A percentile compares a stretch with the other conserved stretches of the same genome.
phyloP scores from a whole-genome alignment of 2,113 vertebrate genomes.

The Engraulis encrasicolus region DNA sequence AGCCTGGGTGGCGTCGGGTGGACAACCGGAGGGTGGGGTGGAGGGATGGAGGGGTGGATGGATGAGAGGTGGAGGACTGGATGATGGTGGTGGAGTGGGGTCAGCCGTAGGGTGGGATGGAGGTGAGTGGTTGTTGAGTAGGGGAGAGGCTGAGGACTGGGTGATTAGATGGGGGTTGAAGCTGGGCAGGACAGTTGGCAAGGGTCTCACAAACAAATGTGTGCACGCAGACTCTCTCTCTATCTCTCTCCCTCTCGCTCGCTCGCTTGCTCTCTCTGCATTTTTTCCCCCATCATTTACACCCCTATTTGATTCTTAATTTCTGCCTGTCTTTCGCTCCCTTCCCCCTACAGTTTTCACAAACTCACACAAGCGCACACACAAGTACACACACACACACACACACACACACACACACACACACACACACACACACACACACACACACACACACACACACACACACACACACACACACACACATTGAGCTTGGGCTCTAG shows the following conservation, averaged over 20 bases:
- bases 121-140: too few species aligned
- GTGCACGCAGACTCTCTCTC: not conserved
- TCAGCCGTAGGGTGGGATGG: constrained; percentile 5
- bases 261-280: not conserved
- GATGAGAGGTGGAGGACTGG: too few species aligned
- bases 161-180: not conserved
- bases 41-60: constrained; percentile 23
- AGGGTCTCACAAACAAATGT: constrained; percentile 2
- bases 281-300: too few species aligned
- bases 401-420: not conserved
- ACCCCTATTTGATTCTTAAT: too few species aligned
- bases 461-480: not conserved
- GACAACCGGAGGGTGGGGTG: constrained; percentile 20
- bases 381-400: not conserved
- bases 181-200: not conserved
- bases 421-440: not conserved
- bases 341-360: too few species aligned
- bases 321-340: too few species aligned
- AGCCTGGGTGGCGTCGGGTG: constrained; percentile 12
- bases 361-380: not conserved
- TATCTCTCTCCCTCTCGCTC: not conserved
- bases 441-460: not conserved
- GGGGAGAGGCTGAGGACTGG: constrained; percentile 4
- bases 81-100: not conserved
- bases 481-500: not conserved